Conservation (phyloP, 2,113 vertebrate species). For the Anhinga anhinga region DNA sequence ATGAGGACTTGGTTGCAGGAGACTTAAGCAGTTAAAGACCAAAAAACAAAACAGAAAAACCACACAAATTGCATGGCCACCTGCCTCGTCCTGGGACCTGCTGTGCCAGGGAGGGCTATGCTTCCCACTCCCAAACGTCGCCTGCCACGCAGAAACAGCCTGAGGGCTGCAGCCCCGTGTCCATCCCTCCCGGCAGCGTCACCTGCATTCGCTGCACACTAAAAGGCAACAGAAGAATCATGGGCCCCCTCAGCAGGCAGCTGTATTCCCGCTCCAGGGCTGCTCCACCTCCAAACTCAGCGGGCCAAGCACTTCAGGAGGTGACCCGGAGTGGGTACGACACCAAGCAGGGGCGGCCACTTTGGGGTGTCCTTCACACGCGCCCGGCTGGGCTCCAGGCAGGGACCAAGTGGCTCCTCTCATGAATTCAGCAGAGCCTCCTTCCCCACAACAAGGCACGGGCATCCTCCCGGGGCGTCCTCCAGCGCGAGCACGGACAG, state of each 20-base stretch:
- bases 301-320: rapidly evolving
- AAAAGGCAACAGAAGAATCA: rapidly evolving
- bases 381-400: rapidly evolving
- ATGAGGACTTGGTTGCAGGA: not conserved
- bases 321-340: rapidly evolving
- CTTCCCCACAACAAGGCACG: rapidly evolving
- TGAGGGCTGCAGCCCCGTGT: rapidly evolving
- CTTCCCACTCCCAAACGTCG: rapidly evolving
- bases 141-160: no score
- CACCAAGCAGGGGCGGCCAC: not conserved
- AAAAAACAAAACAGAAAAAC: not conserved
- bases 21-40: not conserved
- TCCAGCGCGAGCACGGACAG: rapidly evolving
- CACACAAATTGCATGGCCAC: not conserved
- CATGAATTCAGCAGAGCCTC: not conserved
- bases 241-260: not conserved
- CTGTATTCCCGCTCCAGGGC: not conserved
- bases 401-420: not conserved
- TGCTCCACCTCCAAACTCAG: not conserved
- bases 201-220: rapidly evolving
- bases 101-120: not conserved
- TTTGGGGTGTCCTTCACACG: not conserved
- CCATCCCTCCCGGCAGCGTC: not conserved
- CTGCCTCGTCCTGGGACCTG: rapidly evolving
- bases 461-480: not conserved